These are phyloP conservation scores for Eristalinus sepulchralis DNA, from an alignment of 2,888 invertebrate genomes.

Conservation along the genomic window DNA sequence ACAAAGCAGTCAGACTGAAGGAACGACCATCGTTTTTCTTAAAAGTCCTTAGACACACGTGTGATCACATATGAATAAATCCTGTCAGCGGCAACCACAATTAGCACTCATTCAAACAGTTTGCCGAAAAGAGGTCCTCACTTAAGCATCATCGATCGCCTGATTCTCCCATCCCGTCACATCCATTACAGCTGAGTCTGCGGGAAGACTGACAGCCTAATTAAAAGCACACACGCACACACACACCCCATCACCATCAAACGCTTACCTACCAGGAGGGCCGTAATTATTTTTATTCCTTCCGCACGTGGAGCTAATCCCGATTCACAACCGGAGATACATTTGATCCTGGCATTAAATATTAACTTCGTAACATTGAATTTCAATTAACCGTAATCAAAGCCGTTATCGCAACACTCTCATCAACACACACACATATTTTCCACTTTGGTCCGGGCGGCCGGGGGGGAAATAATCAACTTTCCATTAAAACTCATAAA, in stretches of 20 bases:
- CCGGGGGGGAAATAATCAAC: constrained; percentile 18
- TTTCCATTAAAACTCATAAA: constrained; percentile 42
- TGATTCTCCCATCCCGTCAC: neutral
- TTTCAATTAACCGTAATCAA: constrained; percentile 52
- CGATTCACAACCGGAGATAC: neutral
- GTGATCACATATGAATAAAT: too few relatives aligned
- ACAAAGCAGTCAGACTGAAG: too few relatives aligned
- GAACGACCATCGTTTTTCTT: too few relatives aligned
- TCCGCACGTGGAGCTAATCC: neutral
- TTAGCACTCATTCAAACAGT: neutral
- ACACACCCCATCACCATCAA: neutral
- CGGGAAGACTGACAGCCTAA: neutral
- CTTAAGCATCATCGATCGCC: neutral
- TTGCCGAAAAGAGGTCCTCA: neutral
- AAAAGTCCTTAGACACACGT: too few relatives aligned
- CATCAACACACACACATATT: constrained; percentile 16
- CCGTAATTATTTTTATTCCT: neutral
- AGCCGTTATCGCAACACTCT: constrained; percentile 41
- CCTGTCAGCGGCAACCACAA: too few relatives aligned
- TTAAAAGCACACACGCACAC: neutral
- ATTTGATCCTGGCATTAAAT: neutral
- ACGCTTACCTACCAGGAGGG: neutral
- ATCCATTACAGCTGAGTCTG: neutral
- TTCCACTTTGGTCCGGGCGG: neutral
- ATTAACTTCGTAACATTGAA: constrained; percentile 22